Evolutionary conservation across 2,113 vertebrate genomes (phyloP).

Genomic region (Copsychus sechellarum): DNA sequence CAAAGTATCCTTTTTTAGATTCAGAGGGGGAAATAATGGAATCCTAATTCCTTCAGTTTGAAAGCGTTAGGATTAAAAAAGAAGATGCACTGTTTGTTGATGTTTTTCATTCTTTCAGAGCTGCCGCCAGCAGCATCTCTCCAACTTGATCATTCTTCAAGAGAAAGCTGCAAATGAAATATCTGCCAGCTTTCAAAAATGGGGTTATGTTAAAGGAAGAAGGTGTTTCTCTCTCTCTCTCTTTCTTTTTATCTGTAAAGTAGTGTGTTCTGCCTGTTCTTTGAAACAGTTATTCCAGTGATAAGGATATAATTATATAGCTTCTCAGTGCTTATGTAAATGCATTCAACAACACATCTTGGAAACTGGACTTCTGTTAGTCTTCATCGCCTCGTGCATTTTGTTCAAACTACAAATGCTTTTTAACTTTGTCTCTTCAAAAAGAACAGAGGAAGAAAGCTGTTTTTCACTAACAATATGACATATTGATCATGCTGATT

Average conservation of each 20-base stretch:
- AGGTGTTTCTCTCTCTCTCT: background rate
- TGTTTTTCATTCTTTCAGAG: constrained; percentile 3
- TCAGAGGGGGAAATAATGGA: constrained; percentile 42
- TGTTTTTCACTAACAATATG: background rate
- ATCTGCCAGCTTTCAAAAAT: constrained; percentile 22
- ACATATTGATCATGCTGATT: background rate
- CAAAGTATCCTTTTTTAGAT: constrained; percentile 44
- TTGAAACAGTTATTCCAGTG: constrained; percentile 30
- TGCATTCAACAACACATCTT: background rate
- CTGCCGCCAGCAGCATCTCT: background rate
- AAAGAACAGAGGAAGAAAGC: background rate
- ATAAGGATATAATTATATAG: constrained; percentile 7
- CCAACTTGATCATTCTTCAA: constrained; percentile 43
- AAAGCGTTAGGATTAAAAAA: constrained; percentile 60
- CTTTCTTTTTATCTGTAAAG: background rate
- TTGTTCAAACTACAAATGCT: background rate
- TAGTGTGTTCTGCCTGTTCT: background rate
- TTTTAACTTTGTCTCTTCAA: background rate
- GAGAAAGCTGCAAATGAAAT: constrained; percentile 31
- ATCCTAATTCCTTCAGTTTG: constrained; percentile 48
- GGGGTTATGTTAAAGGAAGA: constrained; percentile 18
- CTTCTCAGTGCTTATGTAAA: background rate
- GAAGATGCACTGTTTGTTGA: background rate
- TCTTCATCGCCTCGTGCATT: background rate
- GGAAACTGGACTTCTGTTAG: background rate